These are phyloP conservation scores for Oscheius myriophilus DNA, from an alignment of 2,888 invertebrate genomes.

Conservation along the genomic window DNA sequence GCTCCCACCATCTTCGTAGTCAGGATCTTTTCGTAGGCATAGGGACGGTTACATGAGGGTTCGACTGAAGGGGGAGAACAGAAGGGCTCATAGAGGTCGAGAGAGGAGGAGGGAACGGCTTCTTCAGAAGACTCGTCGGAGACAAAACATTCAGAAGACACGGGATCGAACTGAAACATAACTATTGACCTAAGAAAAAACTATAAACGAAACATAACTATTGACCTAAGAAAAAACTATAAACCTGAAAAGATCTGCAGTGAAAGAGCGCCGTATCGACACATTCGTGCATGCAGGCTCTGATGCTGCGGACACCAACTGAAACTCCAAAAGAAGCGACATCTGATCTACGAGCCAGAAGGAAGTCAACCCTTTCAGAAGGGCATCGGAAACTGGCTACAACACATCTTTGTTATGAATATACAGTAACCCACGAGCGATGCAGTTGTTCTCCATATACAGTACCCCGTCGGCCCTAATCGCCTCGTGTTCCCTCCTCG, in stretches of 20 bases:
- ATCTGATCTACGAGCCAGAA: conserved; percentile 56
- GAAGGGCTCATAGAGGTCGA: conserved; percentile 67
- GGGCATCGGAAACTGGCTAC: conserved; percentile 32
- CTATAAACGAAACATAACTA: conserved; percentile 19
- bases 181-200: no score
- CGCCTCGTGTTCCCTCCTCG: conserved; percentile 24
- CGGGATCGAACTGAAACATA: conserved; percentile 51
- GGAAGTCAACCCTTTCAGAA: conserved; percentile 57
- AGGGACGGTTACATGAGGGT: conserved; percentile 54
- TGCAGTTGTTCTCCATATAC: conserved; percentile 75
- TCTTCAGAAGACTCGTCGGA: conserved; percentile 60
- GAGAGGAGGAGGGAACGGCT: conserved; percentile 50
- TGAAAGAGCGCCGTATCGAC: conserved; percentile 55
- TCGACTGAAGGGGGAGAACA: conserved; percentile 52
- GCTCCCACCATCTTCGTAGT: conserved; percentile 37
- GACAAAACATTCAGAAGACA: conserved; percentile 61
- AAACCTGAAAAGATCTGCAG: conserved; percentile 58
- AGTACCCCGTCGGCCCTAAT: conserved; percentile 68
- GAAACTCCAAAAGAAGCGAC: conserved; percentile 53
- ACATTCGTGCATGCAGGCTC: conserved; percentile 64
- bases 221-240: not conserved
- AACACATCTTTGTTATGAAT: not conserved
- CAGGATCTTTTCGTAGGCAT: conserved; percentile 53
- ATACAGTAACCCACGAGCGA: conserved; percentile 71
- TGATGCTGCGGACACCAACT: conserved; percentile 46